phyloP scores from a whole-genome alignment of 1,140 invertebrate species.

The Aphaenogaster floridana region DNA sequence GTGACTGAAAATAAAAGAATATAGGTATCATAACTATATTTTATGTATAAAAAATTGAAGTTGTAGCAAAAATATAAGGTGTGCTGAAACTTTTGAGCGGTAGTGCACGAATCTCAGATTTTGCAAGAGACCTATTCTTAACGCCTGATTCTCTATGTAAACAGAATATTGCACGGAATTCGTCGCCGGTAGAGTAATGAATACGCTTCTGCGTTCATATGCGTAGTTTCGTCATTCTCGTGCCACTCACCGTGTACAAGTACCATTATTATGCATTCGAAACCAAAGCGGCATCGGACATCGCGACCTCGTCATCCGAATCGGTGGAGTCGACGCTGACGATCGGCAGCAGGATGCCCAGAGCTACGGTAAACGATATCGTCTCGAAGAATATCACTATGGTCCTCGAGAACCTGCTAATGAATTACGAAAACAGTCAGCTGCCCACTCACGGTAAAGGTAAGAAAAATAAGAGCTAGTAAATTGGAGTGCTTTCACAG shows the following conservation, averaged over 20 bases:
- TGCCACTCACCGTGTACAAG: constrained; percentile 76
- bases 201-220: neutral
- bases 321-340: constrained; percentile 23
- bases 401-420: constrained; percentile 94
- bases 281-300: constrained; percentile 35
- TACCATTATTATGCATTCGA: constrained; percentile 75
- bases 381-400: constrained; percentile 93
- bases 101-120: neutral
- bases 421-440: constrained; percentile 96
- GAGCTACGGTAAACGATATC: constrained; percentile 89
- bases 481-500: neutral
- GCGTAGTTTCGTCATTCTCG: constrained; percentile 76
- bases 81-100: no score
- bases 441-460: constrained; percentile 94
- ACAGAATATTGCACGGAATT: neutral
- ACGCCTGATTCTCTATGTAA: neutral
- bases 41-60: no score
- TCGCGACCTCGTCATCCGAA: constrained; percentile 16
- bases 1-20: no score
- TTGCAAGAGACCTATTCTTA: neutral
- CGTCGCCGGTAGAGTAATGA: neutral
- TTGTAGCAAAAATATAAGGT: no score
- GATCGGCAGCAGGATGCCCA: constrained; percentile 79
- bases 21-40: no score
- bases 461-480: constrained; percentile 77